Evolutionary conservation across 2,888 invertebrate genomes (phyloP).

Genomic region (Campoplex capitator): DNA sequence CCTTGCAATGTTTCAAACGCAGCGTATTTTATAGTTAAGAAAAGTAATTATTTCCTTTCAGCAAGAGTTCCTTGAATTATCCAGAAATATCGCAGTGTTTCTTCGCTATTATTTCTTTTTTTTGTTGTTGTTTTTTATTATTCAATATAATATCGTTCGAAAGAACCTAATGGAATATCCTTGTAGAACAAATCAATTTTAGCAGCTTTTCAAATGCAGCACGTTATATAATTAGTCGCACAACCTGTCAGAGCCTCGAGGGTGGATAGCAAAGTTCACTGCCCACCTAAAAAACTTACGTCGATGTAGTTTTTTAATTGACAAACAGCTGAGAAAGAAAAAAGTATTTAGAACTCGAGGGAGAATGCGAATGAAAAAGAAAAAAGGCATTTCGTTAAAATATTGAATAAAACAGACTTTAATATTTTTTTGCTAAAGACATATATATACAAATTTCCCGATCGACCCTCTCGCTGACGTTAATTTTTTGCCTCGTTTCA

Average conservation of each 20-base stretch:
- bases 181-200: not conserved
- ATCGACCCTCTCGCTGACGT: too few species aligned
- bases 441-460: too few species aligned
- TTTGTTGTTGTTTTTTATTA: too few species aligned
- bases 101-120: not conserved
- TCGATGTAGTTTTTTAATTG: not conserved
- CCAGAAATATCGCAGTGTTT: not conserved
- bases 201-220: not conserved
- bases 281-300: not conserved
- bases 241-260: not conserved
- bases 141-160: too few species aligned
- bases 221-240: not conserved
- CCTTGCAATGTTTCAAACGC: not conserved
- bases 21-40: not conserved
- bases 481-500: too few species aligned
- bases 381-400: not conserved
- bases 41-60: not conserved
- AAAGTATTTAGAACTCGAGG: not conserved
- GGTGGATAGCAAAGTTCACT: not conserved
- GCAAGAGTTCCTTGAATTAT: not conserved
- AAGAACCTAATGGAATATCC: too few species aligned
- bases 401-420: not conserved
- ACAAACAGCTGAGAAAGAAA: not conserved
- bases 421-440: too few species aligned
- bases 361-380: not conserved